Evolutionary conservation across 2,797 vertebrate species (phyloP), one percentile per base, ranked within the genome.

Genomic region (Catostomus latipinnis): DNA sequence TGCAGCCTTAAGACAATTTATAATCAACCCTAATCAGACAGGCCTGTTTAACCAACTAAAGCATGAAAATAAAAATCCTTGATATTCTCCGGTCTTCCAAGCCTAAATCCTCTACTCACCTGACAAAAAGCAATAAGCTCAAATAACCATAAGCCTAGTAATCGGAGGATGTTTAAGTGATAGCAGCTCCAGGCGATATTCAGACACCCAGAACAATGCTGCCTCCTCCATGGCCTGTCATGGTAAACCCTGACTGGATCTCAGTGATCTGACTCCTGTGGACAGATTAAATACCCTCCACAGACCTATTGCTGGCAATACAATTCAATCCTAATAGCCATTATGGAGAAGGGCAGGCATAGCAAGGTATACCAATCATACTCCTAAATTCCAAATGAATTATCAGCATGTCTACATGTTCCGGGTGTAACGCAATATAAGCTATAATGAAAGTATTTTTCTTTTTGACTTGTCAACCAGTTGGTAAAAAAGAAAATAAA

Each of bases 141-240:
- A 93, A 93, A 93, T 92, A 93, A 94, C 91, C 81, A 71, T 95
- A 94, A 95, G 92, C 93, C 93, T 94, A 94, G 94, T 95, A 95
- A 95, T 94, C 93, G 93, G 94, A 95, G 94, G 93, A 94, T 93
- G 92, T 91, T 92, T 91, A 84, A 89, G 90, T 66, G 92, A 94
- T 93, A 93, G 91, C 85, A 92, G 93, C 94, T 92, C 88, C 91
- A 93, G 93, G 93, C 94, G 90, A 91, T 90, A 92, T 90, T 86
- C 89, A 93, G 92, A 94, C 91, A 92, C 90, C 90, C 85, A 88
- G 88, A 92, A 94, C 93, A 93, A 93, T 93, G 86, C 90, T 88
- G 87, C 92, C 94, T 94, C 93, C 93, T 93, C 94, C 93, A 92
- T 91, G 91, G 88, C 89, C 92, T 94, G 93, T 94, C 94, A 94